These are phyloP conservation scores for Lontra canadensis DNA, from an alignment of 2,113 vertebrate species.

Conservation along the genomic window DNA sequence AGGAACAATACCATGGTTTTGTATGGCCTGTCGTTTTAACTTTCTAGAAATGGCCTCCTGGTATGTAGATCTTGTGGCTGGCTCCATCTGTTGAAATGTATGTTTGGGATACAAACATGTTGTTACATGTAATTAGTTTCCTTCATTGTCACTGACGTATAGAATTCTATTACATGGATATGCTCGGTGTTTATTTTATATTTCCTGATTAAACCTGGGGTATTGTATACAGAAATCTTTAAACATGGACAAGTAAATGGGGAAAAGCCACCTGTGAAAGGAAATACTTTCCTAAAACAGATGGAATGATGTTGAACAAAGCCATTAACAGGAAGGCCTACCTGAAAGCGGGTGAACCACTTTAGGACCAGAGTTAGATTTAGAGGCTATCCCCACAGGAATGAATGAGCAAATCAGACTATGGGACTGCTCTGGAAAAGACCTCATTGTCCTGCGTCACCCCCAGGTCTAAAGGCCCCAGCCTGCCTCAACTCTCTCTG, in stretches of 20 bases:
- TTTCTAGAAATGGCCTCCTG: neutral
- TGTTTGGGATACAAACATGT: neutral
- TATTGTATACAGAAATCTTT: neutral
- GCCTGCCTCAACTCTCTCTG: accelerated
- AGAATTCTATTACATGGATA: neutral
- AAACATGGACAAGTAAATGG: neutral
- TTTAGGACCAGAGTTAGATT: neutral
- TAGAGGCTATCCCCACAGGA: neutral
- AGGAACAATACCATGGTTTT: neutral
- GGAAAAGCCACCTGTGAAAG: neutral
- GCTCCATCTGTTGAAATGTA: neutral
- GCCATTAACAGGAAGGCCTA: neutral
- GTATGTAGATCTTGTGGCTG: neutral
- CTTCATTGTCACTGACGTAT: neutral
- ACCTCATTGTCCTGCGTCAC: too few relatives aligned
- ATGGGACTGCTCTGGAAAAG: neutral
- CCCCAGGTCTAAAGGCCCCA: neutral
- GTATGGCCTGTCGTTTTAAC: neutral
- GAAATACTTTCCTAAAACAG: neutral
- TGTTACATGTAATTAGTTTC: neutral
- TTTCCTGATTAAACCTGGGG: neutral
- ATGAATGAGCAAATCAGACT: neutral
- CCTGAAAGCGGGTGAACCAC: neutral
- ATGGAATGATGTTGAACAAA: neutral
- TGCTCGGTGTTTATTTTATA: neutral